A percentile compares a stretch with the other conserved stretches of the same genome.
These are phyloP conservation scores for Etheostoma cragini DNA, from an alignment of 2,113 vertebrate species.

Conservation along the genomic window DNA sequence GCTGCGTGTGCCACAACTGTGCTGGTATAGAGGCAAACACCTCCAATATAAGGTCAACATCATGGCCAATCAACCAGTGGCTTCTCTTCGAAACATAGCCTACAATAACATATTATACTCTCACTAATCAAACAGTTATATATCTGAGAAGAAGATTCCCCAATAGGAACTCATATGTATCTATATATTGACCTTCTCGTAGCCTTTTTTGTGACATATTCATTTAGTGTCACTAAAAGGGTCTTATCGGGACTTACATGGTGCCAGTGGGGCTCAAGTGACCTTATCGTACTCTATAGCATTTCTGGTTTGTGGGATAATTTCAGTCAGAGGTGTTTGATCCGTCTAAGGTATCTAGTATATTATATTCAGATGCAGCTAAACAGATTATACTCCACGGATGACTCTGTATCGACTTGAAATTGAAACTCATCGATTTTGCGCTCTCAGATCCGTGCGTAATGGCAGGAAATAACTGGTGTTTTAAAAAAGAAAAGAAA, in stretches of 20 bases:
- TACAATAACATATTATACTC: neutral
- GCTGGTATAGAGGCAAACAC: neutral
- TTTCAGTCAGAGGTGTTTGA: neutral
- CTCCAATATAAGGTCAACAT: neutral
- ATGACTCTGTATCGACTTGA: neutral
- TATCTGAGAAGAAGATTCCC: neutral
- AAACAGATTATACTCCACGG: neutral
- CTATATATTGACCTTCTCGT: neutral
- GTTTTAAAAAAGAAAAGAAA: neutral
- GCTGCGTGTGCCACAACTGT: conserved; percentile 2
- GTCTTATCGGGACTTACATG: neutral
- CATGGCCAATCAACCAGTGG: neutral
- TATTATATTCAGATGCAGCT: too few species aligned
- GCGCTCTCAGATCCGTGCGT: conserved; percentile 48
- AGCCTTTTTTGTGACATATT: neutral
- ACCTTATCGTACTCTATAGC: conserved; percentile 6
- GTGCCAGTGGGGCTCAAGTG: conserved; percentile 11
- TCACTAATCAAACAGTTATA: neutral
- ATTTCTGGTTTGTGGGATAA: neutral
- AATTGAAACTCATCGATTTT: neutral
- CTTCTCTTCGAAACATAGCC: conserved; percentile 1
- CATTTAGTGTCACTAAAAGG: neutral
- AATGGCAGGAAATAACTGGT: conserved; percentile 24
- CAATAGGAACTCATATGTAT: neutral
- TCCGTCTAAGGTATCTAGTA: neutral